Conservation (phyloP, 2,113 vertebrate genomes). For the Lasiurus cinereus region DNA sequence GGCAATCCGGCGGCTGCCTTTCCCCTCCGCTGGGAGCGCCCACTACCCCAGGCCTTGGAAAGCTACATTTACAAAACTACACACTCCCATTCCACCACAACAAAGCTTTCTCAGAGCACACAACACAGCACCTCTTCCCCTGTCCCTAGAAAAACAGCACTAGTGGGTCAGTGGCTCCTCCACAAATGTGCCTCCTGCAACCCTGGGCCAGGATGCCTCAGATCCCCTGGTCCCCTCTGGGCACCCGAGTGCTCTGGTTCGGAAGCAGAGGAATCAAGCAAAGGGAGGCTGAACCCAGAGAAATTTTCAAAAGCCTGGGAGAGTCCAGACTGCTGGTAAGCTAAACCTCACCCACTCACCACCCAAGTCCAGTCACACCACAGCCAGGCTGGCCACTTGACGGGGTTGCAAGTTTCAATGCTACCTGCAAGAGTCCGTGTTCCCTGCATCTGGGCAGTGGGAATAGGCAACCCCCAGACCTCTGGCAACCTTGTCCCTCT, state of each 20-base stretch:
- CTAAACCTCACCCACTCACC: no score
- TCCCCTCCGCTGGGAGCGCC: no score
- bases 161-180: not conserved
- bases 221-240: no score
- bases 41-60: no score
- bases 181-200: not conserved
- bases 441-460: not conserved
- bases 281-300: not conserved
- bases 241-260: not conserved
- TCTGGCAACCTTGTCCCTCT: not conserved
- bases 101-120: conserved; percentile 55
- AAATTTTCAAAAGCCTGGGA: not conserved
- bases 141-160: not conserved
- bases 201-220: no score
- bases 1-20: no score
- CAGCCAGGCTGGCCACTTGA: no score
- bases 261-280: not conserved
- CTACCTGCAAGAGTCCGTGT: not conserved
- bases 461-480: not conserved
- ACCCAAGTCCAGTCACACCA: no score
- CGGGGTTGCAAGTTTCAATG: conserved; percentile 23
- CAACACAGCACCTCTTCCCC: not conserved
- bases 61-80: conserved; percentile 27
- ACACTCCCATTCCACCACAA: conserved; percentile 55
- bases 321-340: no score